Base-by-base conservation (phyloP, 2,113 vertebrate species). In the Chelonoidis abingdonii region DNA sequence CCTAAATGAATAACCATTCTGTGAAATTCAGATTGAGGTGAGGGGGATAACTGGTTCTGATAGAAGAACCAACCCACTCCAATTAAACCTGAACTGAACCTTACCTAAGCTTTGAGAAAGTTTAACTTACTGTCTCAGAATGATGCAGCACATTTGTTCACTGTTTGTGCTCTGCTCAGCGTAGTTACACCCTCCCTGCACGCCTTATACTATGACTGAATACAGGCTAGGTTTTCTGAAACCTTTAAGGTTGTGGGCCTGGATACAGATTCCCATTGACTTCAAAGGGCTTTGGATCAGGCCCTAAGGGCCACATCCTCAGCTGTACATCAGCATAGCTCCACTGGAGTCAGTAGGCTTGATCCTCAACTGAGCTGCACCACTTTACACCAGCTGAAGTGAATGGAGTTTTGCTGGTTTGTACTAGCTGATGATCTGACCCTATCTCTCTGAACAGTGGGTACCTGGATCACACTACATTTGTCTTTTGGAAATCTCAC, bases 1-100 rank as follows among this genome's bases (percentile, higher is more conserved):
- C 80, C 49, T 81, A 78, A 72, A 31, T 22, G 81, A 96, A 84
- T 49, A 91, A 54, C n/a, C 8, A 9, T 27, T 91, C 80, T 62
- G 80, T 50, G 81, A 25, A 84, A 82, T 72, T 72, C 22, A 2
- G 59, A 72, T n/a, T 79, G n/a, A 17, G 38, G 53, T 85, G 38
- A 80, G 82, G 82, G 38, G 27, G 82, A 72, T 72, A 91, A 79
- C 50, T 47, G 47, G 3, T 17, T 92, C 38, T 2, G 10, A 8
- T 86, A 65, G 88, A 57, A 92, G 7, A 22, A 49, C 35, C 29
- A 10, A 13, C 38, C 35, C 49, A 24, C 57, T 78, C 31, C 6
- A 9, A 38, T 84, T 24, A 91, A 95, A 14, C 47, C 29, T 41
- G 21, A 76, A 53, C 16, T 76, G 52, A 75, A 10, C 2, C 62